phyloP scores from a whole-genome alignment of 2,797 vertebrate genomes.

The Trachurus trachurus region DNA sequence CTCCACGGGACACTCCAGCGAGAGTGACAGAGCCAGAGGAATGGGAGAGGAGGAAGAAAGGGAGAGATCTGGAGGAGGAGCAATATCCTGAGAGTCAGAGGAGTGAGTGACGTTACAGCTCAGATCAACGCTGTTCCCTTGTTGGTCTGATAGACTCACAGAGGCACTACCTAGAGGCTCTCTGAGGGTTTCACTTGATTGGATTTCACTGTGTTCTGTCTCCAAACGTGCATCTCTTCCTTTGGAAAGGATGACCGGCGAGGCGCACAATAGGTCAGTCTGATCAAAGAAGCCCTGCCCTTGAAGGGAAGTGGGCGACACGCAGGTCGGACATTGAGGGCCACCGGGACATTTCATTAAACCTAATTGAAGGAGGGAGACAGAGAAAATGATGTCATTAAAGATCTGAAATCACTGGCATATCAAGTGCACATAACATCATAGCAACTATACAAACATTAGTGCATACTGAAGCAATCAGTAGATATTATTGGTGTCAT shows the following conservation, averaged over 20 bases:
- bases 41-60: conserved; percentile 69
- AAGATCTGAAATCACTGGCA: conserved; percentile 6
- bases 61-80: conserved; percentile 72
- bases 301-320: conserved; percentile 82
- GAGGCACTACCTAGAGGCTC: conserved; percentile 85
- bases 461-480: conserved; percentile 48
- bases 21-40: conserved; percentile 84
- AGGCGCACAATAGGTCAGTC: conserved; percentile 83
- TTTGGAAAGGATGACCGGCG: conserved; percentile 86
- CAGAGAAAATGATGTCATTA: conserved; percentile 29
- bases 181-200: conserved; percentile 75
- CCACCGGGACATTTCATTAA: conserved; percentile 91
- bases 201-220: conserved; percentile 71
- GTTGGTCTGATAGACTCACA: conserved; percentile 91
- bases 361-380: conserved; percentile 80
- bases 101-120: conserved; percentile 88
- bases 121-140: conserved; percentile 89
- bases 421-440: conserved; percentile 19
- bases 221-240: conserved; percentile 73
- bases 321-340: conserved; percentile 90
- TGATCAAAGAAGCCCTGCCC: conserved; percentile 86
- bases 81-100: conserved; percentile 75
- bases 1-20: conserved; percentile 90
- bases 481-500: conserved; percentile 52
- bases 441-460: conserved; percentile 57